Conservation (phyloP, 2,797 vertebrate species). For the Hafferia zeledoni region DNA sequence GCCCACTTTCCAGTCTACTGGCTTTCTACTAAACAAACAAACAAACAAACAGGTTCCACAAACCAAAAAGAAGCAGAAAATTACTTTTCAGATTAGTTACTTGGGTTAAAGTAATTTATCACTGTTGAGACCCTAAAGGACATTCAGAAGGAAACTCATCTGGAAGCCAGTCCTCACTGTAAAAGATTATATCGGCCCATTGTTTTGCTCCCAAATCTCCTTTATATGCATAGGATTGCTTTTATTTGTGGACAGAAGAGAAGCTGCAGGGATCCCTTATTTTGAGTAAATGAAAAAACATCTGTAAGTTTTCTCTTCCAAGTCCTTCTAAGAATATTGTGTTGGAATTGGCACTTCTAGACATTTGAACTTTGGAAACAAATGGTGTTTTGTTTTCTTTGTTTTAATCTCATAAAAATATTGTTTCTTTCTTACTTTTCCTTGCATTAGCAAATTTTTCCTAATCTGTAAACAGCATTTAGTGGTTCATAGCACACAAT, state of each 20-base stretch:
- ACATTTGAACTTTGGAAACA: not conserved
- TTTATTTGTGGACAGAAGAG: not conserved
- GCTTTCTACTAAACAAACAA: conserved; percentile 4
- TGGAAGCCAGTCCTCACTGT: not conserved
- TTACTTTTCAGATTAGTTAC: not conserved
- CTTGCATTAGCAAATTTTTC: not conserved
- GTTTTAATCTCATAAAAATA: not conserved
- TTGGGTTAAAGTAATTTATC: not conserved
- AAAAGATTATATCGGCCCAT: not conserved
- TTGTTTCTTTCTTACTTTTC: not conserved
- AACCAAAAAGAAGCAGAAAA: conserved; percentile 11
- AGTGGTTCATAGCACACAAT: not conserved
- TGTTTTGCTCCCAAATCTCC: not conserved
- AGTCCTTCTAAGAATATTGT: not conserved
- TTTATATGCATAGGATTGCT: not conserved
- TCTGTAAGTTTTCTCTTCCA: not conserved
- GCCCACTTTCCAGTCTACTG: not conserved
- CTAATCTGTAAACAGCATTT: not conserved
- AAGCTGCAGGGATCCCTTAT: not conserved
- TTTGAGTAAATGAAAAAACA: not conserved
- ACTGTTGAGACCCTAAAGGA: not conserved
- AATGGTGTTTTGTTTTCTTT: not conserved
- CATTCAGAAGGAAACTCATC: not conserved
- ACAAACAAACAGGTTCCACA: not conserved
- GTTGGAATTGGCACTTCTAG: not conserved